Conservation (phyloP, 2,113 vertebrate genomes). For the Salvelinus alpinus region DNA sequence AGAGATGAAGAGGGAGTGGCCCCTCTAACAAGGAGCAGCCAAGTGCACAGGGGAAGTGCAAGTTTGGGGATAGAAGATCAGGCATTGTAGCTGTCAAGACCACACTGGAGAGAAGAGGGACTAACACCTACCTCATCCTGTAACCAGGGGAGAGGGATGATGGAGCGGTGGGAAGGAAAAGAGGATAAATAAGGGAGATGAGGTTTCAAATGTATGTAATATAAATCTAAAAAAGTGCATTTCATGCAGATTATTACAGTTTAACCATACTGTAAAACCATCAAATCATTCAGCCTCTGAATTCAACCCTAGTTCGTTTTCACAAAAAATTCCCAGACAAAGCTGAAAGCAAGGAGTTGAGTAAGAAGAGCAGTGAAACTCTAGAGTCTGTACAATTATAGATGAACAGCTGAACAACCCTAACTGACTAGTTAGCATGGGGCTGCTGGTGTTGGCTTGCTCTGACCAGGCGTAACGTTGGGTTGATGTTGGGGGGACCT, state of each 20-base stretch:
- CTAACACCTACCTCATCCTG: not conserved
- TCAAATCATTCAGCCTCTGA: not conserved
- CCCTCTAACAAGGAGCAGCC: not conserved
- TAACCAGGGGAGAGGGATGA: conserved; percentile 10
- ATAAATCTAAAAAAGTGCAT: not conserved
- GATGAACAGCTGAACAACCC: not conserved
- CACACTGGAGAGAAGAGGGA: not conserved
- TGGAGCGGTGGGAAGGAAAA: not conserved
- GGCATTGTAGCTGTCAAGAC: not conserved
- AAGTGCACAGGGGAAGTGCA: not conserved
- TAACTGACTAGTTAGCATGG: not conserved
- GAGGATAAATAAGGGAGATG: not conserved
- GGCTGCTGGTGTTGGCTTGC: conserved; percentile 12
- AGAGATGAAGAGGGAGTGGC: not conserved
- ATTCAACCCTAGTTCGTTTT: too few relatives aligned
- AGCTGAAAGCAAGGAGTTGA: not conserved
- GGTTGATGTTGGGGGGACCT: not conserved
- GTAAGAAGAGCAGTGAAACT: not conserved
- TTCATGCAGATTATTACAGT: not conserved
- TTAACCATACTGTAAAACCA: too few relatives aligned
- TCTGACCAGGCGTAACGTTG: conserved; percentile 25
- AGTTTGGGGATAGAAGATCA: not conserved
- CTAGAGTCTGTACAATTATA: not conserved
- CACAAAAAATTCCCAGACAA: too few relatives aligned
- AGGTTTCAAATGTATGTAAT: too few relatives aligned